These are phyloP conservation scores for Kuschelorhynchus macadamiae DNA, from an alignment of 2,888 invertebrate genomes.

Conservation along the genomic window DNA sequence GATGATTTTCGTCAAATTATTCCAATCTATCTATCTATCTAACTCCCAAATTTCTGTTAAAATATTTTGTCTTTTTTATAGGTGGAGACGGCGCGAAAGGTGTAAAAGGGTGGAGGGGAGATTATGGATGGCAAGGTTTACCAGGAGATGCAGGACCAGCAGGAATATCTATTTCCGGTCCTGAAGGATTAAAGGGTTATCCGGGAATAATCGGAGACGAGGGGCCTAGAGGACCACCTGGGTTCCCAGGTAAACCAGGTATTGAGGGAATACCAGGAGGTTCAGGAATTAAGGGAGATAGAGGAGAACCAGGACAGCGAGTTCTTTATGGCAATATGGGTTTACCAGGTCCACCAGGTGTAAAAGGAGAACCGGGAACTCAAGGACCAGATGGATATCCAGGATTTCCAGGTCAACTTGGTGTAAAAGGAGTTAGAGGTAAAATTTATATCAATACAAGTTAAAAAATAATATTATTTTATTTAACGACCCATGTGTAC, in stretches of 20 bases:
- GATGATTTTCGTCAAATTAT: too few species aligned
- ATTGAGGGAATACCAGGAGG: conserved; percentile 59
- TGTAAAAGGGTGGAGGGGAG: conserved; percentile 73
- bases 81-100: conserved; percentile 64
- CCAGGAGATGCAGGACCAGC: conserved; percentile 69
- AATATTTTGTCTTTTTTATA: too few species aligned
- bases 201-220: conserved; percentile 76
- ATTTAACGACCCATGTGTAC: too few species aligned
- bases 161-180: conserved; percentile 69
- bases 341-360: conserved; percentile 63
- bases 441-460: neutral
- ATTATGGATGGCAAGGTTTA: conserved; percentile 70
- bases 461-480: too few species aligned
- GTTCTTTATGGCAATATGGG: conserved; percentile 71
- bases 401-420: conserved; percentile 62
- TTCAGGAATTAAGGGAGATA: conserved; percentile 70
- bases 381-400: conserved; percentile 66
- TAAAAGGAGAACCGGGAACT: conserved; percentile 66
- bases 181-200: conserved; percentile 77
- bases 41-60: too few species aligned
- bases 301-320: conserved; percentile 72
- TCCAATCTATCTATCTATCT: too few species aligned
- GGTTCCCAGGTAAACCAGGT: conserved; percentile 61
- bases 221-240: conserved; percentile 75
- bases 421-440: conserved; percentile 61